Evolutionary conservation across 2,888 invertebrate genomes (phyloP).

Genomic region (Girardia tigrina): DNA sequence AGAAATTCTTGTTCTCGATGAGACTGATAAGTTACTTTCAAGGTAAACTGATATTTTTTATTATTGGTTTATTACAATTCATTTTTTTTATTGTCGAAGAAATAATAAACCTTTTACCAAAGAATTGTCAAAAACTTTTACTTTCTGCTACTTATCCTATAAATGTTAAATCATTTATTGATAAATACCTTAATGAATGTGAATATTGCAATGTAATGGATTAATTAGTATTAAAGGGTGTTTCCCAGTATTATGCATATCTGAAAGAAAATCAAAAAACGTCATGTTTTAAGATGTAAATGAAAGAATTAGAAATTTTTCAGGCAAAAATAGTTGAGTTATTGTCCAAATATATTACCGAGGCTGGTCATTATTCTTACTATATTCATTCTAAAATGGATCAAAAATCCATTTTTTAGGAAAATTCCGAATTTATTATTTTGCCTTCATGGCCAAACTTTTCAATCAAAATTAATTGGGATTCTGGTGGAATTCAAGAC

Average conservation of each 20-base stretch:
- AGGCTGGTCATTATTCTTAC: constrained; percentile 97
- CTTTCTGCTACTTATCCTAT: constrained; percentile 97
- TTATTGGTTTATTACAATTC: too few species aligned
- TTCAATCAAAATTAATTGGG: too few species aligned
- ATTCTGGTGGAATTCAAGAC: too few species aligned
- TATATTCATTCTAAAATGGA: constrained; percentile 99
- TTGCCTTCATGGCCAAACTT: too few species aligned
- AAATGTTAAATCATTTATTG: constrained; percentile 93
- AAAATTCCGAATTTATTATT: too few species aligned
- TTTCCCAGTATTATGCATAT: constrained; percentile 99
- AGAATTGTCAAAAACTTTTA: constrained; percentile 84
- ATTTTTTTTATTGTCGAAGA: constrained; percentile 76
- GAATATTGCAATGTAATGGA: constrained; percentile 99
- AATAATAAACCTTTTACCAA: constrained; percentile 78
- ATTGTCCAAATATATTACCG: constrained; percentile 95
- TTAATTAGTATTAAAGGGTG: constrained; percentile 91
- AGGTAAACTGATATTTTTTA: constrained; percentile 68
- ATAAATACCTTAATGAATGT: constrained; percentile 75
- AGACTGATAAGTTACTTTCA: constrained; percentile 93
- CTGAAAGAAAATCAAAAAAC: constrained; percentile 93
- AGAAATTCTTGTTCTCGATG: constrained; percentile 88
- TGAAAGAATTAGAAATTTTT: constrained; percentile 98
- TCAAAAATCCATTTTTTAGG: too few species aligned
- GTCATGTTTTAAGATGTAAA: constrained; percentile 91
- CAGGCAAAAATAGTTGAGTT: constrained; percentile 98